These are phyloP conservation scores for Rhabdomys dilectus DNA, from an alignment of 2,113 vertebrate genomes.

Conservation along the genomic window DNA sequence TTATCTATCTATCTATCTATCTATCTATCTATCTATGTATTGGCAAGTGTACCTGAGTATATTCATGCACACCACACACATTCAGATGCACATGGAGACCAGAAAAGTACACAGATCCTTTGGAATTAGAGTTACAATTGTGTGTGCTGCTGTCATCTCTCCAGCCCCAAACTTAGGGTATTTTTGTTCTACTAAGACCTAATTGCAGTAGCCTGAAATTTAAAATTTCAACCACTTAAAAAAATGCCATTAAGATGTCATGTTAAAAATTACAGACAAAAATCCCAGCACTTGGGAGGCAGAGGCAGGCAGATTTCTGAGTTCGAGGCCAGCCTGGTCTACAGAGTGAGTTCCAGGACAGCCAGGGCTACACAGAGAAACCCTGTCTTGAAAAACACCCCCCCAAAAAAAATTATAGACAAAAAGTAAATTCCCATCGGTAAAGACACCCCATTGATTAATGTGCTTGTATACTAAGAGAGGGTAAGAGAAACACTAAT, in stretches of 20 bases:
- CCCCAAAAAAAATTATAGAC: constrained; percentile 57
- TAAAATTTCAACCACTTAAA: neutral
- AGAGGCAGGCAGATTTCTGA: too few species aligned
- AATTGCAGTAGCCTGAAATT: neutral
- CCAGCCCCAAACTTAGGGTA: neutral
- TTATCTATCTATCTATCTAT: too few species aligned
- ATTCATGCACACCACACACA: neutral
- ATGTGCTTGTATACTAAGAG: neutral
- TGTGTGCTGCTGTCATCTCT: neutral
- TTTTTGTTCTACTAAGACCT: constrained; percentile 53
- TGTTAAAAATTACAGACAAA: constrained; percentile 52
- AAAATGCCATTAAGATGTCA: constrained; percentile 42
- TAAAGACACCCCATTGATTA: neutral
- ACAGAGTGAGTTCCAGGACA: too few species aligned
- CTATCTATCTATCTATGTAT: neutral
- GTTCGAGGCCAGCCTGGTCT: too few species aligned
- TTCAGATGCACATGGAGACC: too few species aligned
- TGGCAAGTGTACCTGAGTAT: neutral
- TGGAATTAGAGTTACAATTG: neutral
- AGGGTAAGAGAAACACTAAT: neutral
- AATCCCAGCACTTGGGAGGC: too few species aligned
- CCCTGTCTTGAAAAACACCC: too few species aligned
- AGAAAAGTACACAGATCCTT: too few species aligned
- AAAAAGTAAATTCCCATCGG: constrained; percentile 15
- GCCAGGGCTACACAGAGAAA: too few species aligned